Evolutionary conservation across 1,140 invertebrate species (phyloP).

Genomic region (Pogonus chalceus): DNA sequence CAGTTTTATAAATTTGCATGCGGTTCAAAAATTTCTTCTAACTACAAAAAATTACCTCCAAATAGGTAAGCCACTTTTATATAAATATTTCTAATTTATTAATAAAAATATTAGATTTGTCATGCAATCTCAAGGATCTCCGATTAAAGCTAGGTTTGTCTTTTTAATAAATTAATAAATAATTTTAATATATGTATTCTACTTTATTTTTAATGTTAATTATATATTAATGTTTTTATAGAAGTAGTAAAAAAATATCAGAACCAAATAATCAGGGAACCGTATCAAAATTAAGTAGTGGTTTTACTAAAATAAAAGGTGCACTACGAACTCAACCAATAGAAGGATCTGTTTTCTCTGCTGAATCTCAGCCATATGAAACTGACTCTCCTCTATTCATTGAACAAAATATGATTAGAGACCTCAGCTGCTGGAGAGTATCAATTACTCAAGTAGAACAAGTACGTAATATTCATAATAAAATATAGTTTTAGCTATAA

Average conservation of each 20-base stretch:
- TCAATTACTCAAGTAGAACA: conserved; percentile 35
- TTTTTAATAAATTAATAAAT: too few species aligned
- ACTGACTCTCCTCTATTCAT: conserved; percentile 19
- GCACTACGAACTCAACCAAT: conserved; percentile 34
- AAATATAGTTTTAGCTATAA: too few species aligned
- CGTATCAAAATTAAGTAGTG: conserved; percentile 35
- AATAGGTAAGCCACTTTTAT: background rate
- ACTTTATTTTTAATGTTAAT: too few species aligned
- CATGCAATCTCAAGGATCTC: background rate
- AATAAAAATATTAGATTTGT: background rate
- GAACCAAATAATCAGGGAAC: conserved; percentile 26
- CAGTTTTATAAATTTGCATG: conserved; percentile 62
- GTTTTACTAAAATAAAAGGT: conserved; percentile 37
- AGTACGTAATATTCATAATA: background rate
- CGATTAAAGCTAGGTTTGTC: background rate
- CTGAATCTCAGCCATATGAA: conserved; percentile 22
- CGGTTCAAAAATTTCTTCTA: conserved; percentile 43
- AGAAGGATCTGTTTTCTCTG: conserved; percentile 33
- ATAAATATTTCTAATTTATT: background rate
- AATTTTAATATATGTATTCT: too few species aligned
- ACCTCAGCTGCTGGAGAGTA: conserved; percentile 60
- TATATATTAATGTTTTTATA: conserved; percentile 3
- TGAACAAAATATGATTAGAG: conserved; percentile 35
- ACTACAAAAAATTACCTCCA: background rate
- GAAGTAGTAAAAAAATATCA: conserved; percentile 24